A percentile compares a stretch with the other conserved stretches of the same genome.
Evolutionary conservation across 2,888 invertebrate genomes (phyloP).

Genomic region (Drosophila falleni): DNA sequence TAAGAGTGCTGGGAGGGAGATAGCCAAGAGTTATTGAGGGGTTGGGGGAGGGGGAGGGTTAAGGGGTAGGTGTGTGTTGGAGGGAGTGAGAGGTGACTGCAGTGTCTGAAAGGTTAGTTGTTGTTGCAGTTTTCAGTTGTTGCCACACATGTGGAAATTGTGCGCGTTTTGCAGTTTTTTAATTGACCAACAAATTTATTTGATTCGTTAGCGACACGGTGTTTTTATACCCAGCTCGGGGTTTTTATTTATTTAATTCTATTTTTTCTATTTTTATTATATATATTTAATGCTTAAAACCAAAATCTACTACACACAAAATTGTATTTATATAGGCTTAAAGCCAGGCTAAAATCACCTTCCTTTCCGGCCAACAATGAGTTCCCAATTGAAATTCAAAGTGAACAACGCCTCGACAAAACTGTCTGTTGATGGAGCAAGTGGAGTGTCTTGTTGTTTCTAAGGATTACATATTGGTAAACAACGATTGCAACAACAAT

Average conservation of each 20-base stretch:
- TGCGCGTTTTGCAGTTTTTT: constrained; percentile 85
- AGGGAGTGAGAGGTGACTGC: constrained; percentile 26
- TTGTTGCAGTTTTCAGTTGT: constrained; percentile 60
- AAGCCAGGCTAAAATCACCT: constrained; percentile 15
- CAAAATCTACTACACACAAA: constrained; percentile 22
- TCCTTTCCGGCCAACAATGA: background rate
- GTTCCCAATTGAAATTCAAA: constrained; percentile 67
- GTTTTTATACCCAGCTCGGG: constrained; percentile 37
- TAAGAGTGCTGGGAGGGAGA: constrained; percentile 11
- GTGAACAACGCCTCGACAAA: constrained; percentile 20
- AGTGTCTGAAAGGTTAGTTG: constrained; percentile 32
- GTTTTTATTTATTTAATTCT: constrained; percentile 43
- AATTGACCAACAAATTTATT: constrained; percentile 86
- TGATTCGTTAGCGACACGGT: constrained; percentile 84
- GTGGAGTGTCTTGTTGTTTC: constrained; percentile 63
- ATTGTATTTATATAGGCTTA: constrained; percentile 32
- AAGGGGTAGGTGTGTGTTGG: constrained; percentile 9
- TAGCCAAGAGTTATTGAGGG: background rate
- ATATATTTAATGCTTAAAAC: constrained; percentile 6
- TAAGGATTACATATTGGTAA: constrained; percentile 80
- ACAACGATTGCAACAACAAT: constrained; percentile 71
- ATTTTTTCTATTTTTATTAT: background rate
- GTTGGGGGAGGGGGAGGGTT: background rate
- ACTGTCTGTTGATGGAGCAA: background rate
- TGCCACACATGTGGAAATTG: constrained; percentile 80